Evolutionary conservation across 2,888 invertebrate genomes (phyloP), one percentile per base, ranked within the genome.

Genomic region (Seira musarum): DNA sequence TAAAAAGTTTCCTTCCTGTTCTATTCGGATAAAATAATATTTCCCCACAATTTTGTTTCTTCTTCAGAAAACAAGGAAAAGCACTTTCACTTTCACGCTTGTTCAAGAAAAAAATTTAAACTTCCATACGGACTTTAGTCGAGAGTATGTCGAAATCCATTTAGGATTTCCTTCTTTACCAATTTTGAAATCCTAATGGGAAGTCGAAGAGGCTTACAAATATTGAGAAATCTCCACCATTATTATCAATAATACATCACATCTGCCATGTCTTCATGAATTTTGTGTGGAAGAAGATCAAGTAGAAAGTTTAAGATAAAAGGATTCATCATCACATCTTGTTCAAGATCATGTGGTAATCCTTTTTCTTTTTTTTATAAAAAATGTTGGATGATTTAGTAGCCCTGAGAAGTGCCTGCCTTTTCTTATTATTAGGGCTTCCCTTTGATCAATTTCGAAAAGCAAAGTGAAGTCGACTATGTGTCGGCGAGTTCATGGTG

Each of bases 11-110:
- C 6, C 13, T 40, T 40, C 13, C 40, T 40, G 40, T n/a, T n/a
- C n/a, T n/a, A n/a, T n/a, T n/a, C n/a, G n/a, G n/a, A n/a, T n/a
- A n/a, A n/a, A n/a, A n/a, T n/a, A n/a, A n/a, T n/a, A n/a, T n/a
- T n/a, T n/a, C n/a, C n/a, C n/a, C n/a, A n/a, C n/a, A 13, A 40
- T 8, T 40, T 40, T 40, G 6, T 13, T 13, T 40, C 40, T 13
- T 13, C 13, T 6, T 6, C 6, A 40, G 40, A 15, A 1, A 67
- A 49, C 49, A 67, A 46, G 46, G 40, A 66, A 66, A 66, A 19
- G 19, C 24, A 67, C 67, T 67, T 67, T 49, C 67, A 24, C 21
- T 49, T 21, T 67, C 17, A 15, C 15, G 10, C 8, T 46, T n/a
- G n/a, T n/a, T n/a, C n/a, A n/a, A n/a, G n/a, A n/a, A n/a, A 49